These are phyloP conservation scores for Phocoena sinus DNA, from an alignment of 2,113 vertebrate species.

Conservation along the genomic window DNA sequence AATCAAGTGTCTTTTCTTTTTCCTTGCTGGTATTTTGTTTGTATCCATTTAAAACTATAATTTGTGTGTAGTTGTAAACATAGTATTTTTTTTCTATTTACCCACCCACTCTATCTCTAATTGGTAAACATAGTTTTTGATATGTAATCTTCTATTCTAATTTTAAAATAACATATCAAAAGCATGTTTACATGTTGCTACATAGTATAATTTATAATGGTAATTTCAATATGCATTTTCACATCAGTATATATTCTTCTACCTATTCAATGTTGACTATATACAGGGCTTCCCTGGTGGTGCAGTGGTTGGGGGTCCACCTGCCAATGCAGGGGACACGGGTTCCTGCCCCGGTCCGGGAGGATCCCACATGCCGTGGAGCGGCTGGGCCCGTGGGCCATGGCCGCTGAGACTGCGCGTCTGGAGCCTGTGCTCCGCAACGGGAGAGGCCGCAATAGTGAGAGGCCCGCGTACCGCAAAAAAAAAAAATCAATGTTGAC, in stretches of 20 bases:
- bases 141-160: conserved; percentile 36
- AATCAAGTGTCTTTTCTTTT: conserved; percentile 16
- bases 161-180: neutral
- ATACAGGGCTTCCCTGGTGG: neutral
- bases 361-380: too few relatives aligned
- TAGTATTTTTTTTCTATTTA: neutral
- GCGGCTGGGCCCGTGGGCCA: too few relatives aligned
- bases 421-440: too few relatives aligned
- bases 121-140: neutral
- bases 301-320: too few relatives aligned
- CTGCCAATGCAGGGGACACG: too few relatives aligned
- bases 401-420: too few relatives aligned
- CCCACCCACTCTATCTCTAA: too few relatives aligned
- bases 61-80: neutral
- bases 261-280: neutral
- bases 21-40: neutral
- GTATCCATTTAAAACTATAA: neutral
- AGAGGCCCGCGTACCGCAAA: too few relatives aligned
- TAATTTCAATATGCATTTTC: neutral
- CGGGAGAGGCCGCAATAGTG: too few relatives aligned
- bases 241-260: neutral
- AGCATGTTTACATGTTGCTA: neutral
- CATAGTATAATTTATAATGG: neutral
- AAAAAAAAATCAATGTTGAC: neutral
- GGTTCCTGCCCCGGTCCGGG: too few relatives aligned